Percentiles rank a stretch among this genome's conserved stretches.
phyloP scores from a whole-genome alignment of 1,140 invertebrate species.

The Drosophila aff. region DNA sequence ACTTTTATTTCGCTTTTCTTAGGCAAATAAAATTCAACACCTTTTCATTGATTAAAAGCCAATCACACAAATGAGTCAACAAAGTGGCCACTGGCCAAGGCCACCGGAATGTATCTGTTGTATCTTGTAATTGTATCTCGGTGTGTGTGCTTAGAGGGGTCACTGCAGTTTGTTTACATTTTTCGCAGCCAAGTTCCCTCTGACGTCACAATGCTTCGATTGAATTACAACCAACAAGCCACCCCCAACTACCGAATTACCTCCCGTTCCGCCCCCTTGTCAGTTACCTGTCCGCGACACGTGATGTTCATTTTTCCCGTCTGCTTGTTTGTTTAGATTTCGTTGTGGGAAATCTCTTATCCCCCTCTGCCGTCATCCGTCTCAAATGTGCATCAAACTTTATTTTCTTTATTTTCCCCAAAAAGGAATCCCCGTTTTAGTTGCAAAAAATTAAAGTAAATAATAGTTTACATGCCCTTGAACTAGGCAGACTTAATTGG shows the following conservation, averaged over 20 bases:
- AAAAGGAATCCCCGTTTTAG: slow-evolving; percentile 30
- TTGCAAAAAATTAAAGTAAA: background rate
- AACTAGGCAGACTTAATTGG: slow-evolving; percentile 27
- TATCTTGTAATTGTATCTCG: slow-evolving; percentile 25
- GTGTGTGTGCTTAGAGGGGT: slow-evolving; percentile 22
- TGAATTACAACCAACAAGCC: slow-evolving; percentile 31
- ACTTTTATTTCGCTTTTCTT: slow-evolving; percentile 8
- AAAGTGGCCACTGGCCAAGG: slow-evolving; percentile 45
- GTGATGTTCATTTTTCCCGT: slow-evolving; percentile 54
- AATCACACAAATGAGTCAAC: slow-evolving; percentile 59
- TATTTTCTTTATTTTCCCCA: background rate
- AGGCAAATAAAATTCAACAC: slow-evolving; percentile 25
- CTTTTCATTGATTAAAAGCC: slow-evolving; percentile 49
- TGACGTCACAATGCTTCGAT: slow-evolving; percentile 57
- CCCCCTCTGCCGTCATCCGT: background rate
- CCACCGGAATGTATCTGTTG: slow-evolving; percentile 32
- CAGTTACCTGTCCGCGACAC: slow-evolving; percentile 56
- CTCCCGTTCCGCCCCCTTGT: slow-evolving; percentile 10
- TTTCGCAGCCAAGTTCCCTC: slow-evolving; percentile 27
- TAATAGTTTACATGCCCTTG: slow-evolving; percentile 14
- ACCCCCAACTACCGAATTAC: slow-evolving; percentile 4
- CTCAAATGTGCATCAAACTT: slow-evolving; percentile 5
- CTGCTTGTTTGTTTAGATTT: slow-evolving; percentile 8
- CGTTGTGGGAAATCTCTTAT: slow-evolving; percentile 19
- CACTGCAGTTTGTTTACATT: slow-evolving; percentile 60